These are phyloP conservation scores for Zaprionus ghesquierei DNA, from an alignment of 1,140 invertebrate species.

Conservation along the genomic window DNA sequence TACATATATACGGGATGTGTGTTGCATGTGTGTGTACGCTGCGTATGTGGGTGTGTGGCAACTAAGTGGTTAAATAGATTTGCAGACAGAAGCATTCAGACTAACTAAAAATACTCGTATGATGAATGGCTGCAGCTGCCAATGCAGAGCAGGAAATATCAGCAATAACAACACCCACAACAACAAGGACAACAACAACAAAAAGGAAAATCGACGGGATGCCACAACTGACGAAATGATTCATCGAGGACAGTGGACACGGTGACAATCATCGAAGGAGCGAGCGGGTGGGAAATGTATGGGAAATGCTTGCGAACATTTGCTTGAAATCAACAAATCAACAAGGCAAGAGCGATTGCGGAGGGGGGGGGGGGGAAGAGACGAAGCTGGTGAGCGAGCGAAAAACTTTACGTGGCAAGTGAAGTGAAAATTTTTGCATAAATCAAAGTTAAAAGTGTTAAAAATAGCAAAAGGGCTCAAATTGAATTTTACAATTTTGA, in stretches of 20 bases:
- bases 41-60: background rate
- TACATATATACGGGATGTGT: background rate
- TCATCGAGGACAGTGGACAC: constrained; percentile 55
- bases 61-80: constrained; percentile 13
- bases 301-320: constrained; percentile 69
- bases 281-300: constrained; percentile 27
- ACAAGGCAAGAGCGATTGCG: constrained; percentile 20
- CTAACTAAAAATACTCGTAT: constrained; percentile 43
- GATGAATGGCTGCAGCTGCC: constrained; percentile 54
- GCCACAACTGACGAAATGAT: constrained; percentile 55
- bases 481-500: constrained; percentile 72
- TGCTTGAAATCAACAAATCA: constrained; percentile 74
- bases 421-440: constrained; percentile 78
- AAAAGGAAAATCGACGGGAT: constrained; percentile 32
- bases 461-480: constrained; percentile 68
- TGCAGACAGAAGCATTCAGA: constrained; percentile 1
- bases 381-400: background rate
- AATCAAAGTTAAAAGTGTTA: constrained; percentile 78
- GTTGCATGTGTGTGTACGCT: background rate
- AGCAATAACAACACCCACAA: constrained; percentile 33
- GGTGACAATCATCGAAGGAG: constrained; percentile 43
- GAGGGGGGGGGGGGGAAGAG: background rate
- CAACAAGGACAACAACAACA: constrained; percentile 16
- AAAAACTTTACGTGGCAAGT: constrained; percentile 64
- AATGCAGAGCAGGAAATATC: constrained; percentile 24